Conservation (phyloP, 2,888 invertebrate species). For the Aphodius sticticus region DNA sequence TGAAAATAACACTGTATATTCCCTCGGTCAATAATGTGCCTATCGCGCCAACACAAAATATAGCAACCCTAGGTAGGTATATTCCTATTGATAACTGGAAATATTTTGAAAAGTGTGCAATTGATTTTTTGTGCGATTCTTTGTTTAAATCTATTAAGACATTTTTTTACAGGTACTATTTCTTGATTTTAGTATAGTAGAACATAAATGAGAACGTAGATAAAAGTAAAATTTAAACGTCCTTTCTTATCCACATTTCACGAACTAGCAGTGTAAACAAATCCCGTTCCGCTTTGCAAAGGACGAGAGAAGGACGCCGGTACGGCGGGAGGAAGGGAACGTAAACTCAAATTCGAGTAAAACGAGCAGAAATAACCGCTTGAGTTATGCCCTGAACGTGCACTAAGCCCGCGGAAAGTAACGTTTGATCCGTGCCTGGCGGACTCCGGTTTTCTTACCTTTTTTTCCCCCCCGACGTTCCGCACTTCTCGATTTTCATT, state of each 20-base stretch:
- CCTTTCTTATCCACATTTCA: background rate
- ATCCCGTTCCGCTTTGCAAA: background rate
- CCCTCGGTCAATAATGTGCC: too few relatives aligned
- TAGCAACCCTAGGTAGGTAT: too few relatives aligned
- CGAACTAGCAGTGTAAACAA: background rate
- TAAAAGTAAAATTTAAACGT: too few relatives aligned
- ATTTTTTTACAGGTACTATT: too few relatives aligned
- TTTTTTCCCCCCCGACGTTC: background rate
- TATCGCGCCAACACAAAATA: too few relatives aligned
- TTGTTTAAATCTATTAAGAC: too few relatives aligned
- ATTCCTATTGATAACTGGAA: too few relatives aligned
- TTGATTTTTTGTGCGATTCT: too few relatives aligned
- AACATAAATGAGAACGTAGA: too few relatives aligned
- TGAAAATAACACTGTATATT: too few relatives aligned
- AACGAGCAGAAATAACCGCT: slow-evolving; percentile 39
- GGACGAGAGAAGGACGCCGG: slow-evolving; percentile 11
- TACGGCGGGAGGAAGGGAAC: slow-evolving; percentile 26
- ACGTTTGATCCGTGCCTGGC: slow-evolving; percentile 44
- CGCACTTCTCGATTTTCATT: slow-evolving; percentile 18
- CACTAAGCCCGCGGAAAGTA: slow-evolving; percentile 42
- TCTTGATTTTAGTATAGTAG: too few relatives aligned
- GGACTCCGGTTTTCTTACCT: slow-evolving; percentile 35
- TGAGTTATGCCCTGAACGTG: slow-evolving; percentile 51
- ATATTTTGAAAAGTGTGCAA: too few relatives aligned
- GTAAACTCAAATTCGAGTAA: slow-evolving; percentile 32